phyloP scores from a whole-genome alignment of 2,113 vertebrate genomes.

The Siniperca chuatsi region DNA sequence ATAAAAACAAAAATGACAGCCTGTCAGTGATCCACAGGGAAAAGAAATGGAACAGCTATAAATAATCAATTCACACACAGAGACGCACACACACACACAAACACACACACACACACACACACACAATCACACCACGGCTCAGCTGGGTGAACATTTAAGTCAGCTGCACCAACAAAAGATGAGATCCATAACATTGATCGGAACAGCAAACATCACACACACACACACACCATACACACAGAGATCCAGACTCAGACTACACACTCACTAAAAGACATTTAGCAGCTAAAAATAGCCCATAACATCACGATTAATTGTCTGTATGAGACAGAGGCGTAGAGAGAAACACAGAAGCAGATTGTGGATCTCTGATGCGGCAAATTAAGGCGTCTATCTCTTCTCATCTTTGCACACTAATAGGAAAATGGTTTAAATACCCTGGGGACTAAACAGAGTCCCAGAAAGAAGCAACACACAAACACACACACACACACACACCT shows the following conservation, averaged over 20 bases:
- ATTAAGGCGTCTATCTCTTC: slow-evolving; percentile 51
- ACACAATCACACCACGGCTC: slow-evolving; percentile 45
- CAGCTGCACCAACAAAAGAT: slow-evolving; percentile 68
- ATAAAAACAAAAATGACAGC: slow-evolving; percentile 54
- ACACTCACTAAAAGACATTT: slow-evolving; percentile 50
- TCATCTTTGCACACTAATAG: slow-evolving; percentile 54
- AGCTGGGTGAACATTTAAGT: slow-evolving; percentile 59
- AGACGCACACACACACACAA: slow-evolving; percentile 26
- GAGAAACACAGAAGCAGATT: slow-evolving; percentile 51
- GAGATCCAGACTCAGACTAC: slow-evolving; percentile 22
- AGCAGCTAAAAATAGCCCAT: slow-evolving; percentile 58
- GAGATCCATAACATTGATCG: slow-evolving; percentile 74
- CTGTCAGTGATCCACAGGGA: slow-evolving; percentile 44
- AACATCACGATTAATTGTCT: slow-evolving; percentile 41
- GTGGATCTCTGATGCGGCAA: slow-evolving; percentile 55
- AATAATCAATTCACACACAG: slow-evolving; percentile 66
- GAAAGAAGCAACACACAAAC: slow-evolving; percentile 20
- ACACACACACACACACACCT: slow-evolving; percentile 32
- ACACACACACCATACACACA: slow-evolving; percentile 17
- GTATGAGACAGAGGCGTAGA: slow-evolving; percentile 19
- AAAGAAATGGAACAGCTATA: slow-evolving; percentile 65
- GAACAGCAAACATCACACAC: slow-evolving; percentile 53
- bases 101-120: slow-evolving; percentile 36
- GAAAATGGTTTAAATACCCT: slow-evolving; percentile 51
- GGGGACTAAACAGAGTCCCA: slow-evolving; percentile 19